These are phyloP conservation scores for Hypomecis atomaria DNA, from an alignment of 2,888 invertebrate species.

Conservation along the genomic window DNA sequence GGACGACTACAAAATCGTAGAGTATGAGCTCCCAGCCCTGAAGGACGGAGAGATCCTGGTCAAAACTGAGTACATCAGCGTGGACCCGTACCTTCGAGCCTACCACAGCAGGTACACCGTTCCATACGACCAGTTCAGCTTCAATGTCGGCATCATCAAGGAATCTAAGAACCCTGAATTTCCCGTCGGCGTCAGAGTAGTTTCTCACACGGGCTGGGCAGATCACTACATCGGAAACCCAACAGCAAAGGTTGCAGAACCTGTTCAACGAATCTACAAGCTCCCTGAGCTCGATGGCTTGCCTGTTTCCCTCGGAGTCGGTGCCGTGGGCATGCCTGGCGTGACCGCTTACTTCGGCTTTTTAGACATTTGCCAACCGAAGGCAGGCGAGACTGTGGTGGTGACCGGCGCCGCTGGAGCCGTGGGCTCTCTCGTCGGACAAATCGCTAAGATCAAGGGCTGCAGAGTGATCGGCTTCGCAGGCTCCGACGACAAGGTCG, in stretches of 20 bases:
- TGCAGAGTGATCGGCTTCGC: conserved; percentile 87
- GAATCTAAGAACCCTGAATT: conserved; percentile 86
- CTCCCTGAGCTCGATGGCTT: conserved; percentile 82
- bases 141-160: conserved; percentile 71
- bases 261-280: conserved; percentile 49
- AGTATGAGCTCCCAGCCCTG: conserved; percentile 84
- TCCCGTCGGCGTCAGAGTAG: conserved; percentile 85
- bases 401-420: conserved; percentile 90
- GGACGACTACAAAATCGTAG: conserved; percentile 83
- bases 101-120: conserved; percentile 43
- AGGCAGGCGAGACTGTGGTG: conserved; percentile 88
- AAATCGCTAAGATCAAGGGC: conserved; percentile 89
- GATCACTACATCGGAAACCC: conserved; percentile 43
- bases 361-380: conserved; percentile 87
- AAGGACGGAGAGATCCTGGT: conserved; percentile 78
- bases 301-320: conserved; percentile 83
- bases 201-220: conserved; percentile 74
- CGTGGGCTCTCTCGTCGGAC: conserved; percentile 89
- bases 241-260: neutral
- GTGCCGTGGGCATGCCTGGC: conserved; percentile 88
- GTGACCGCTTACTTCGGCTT: conserved; percentile 90
- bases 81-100: conserved; percentile 56
- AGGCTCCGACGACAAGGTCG: conserved; percentile 88
- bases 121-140: conserved; percentile 61
- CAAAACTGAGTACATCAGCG: conserved; percentile 59